These are phyloP conservation scores for Phrynocephalus guinanensis DNA, from an alignment of 2,797 vertebrate species.

Conservation along the genomic window DNA sequence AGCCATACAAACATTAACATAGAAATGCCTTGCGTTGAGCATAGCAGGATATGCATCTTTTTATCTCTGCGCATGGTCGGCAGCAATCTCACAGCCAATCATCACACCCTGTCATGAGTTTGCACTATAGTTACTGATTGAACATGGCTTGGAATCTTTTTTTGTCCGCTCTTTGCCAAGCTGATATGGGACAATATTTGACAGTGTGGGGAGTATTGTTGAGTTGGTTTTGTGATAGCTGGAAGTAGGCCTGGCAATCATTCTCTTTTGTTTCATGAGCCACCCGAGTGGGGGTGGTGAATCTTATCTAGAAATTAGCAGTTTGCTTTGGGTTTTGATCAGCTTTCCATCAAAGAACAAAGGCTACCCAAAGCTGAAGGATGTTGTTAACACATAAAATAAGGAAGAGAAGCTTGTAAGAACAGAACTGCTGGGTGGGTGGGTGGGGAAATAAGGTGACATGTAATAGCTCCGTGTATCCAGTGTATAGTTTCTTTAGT, in stretches of 20 bases:
- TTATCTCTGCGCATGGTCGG: background rate
- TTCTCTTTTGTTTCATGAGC: background rate
- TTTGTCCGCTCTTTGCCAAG: background rate
- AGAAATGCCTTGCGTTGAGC: background rate
- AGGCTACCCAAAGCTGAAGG: slow-evolving; percentile 4
- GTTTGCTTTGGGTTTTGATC: slow-evolving; percentile 7
- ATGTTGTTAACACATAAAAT: background rate
- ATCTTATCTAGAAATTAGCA: slow-evolving; percentile 6
- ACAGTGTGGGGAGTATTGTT: background rate
- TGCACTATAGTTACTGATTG: background rate
- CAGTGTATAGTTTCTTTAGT: slow-evolving; percentile 5
- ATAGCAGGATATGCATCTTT: background rate
- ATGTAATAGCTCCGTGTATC: slow-evolving; percentile 8
- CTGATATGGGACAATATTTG: background rate
- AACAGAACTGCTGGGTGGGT: background rate
- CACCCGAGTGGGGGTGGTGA: background rate
- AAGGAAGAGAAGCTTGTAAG: slow-evolving; percentile 11
- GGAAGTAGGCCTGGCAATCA: slow-evolving; percentile 5
- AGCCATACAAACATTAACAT: background rate
- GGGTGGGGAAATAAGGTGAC: background rate
- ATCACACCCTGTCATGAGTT: background rate
- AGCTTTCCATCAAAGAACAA: slow-evolving; percentile 4
- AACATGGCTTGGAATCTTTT: background rate
- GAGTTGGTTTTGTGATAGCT: background rate
- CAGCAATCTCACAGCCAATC: background rate